phyloP scores from a whole-genome alignment of 2,113 vertebrate genomes.

The Hippocampus abdominalis region DNA sequence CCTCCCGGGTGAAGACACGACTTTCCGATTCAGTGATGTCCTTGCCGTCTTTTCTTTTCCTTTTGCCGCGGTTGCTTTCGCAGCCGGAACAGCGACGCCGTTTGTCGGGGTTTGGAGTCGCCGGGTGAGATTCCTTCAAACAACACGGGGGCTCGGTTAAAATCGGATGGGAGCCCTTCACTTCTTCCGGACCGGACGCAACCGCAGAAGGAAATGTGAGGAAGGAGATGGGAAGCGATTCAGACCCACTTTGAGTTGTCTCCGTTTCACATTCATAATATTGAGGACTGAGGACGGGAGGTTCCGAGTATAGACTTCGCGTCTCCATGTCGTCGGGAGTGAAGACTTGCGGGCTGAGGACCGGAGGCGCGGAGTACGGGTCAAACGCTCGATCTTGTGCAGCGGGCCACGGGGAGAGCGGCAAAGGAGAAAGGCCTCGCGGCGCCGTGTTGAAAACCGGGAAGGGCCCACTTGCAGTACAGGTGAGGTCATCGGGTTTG shows the following conservation, averaged over 20 bases:
- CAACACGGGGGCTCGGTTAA: neutral
- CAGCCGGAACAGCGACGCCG: conserved; percentile 52
- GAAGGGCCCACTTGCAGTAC: conserved; percentile 22
- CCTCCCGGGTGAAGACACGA: neutral
- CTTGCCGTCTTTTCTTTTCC: conserved; percentile 17
- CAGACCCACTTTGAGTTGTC: neutral
- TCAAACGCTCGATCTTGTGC: conserved; percentile 14
- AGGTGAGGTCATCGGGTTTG: neutral
- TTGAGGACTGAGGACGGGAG: conserved; percentile 57
- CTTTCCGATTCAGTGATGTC: neutral
- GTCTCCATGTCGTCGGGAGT: conserved; percentile 9
- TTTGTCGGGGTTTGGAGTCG: conserved; percentile 49
- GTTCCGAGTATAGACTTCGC: conserved; percentile 33
- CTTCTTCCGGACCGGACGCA: neutral
- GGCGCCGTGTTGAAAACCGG: conserved; percentile 32
- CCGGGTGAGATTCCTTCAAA: neutral
- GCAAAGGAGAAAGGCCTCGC: conserved; percentile 3
- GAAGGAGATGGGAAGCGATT: neutral
- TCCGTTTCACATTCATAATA: conserved; percentile 28
- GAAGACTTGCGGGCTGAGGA: conserved; percentile 61
- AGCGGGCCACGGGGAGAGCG: neutral
- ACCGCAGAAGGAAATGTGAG: neutral
- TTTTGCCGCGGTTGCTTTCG: conserved; percentile 46
- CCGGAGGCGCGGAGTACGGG: conserved; percentile 49
- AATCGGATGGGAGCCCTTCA: neutral